Conservation (phyloP, 2,797 vertebrate species). For the Nyctibius grandis region DNA sequence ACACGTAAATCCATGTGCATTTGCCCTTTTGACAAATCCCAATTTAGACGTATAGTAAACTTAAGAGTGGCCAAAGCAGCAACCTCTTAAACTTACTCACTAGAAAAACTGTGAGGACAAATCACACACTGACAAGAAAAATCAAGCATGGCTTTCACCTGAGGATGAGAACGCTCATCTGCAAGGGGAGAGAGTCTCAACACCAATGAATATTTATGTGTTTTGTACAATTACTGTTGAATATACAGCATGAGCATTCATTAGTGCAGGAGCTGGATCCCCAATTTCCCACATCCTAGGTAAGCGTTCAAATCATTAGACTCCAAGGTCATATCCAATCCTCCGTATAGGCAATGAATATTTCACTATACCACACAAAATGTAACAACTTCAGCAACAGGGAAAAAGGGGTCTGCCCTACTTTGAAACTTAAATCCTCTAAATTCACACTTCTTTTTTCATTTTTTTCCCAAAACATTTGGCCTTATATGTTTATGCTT, state of each 20-base stretch:
- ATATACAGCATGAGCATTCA: background rate
- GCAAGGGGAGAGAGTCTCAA: background rate
- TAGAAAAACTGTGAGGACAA: background rate
- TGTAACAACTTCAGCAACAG: background rate
- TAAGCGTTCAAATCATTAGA: background rate
- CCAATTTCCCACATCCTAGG: background rate
- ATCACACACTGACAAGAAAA: background rate
- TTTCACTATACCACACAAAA: background rate
- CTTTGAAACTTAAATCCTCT: background rate
- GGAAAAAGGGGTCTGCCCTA: background rate
- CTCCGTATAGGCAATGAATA: background rate
- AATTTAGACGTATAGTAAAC: background rate
- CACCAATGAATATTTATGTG: background rate
- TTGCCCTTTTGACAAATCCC: background rate
- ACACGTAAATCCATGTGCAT: background rate
- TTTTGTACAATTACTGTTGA: background rate
- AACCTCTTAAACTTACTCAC: background rate
- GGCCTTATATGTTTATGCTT: background rate
- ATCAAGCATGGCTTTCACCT: background rate
- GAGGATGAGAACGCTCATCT: background rate
- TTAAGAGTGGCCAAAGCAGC: background rate
- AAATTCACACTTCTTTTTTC: background rate
- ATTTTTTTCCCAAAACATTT: background rate
- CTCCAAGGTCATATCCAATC: background rate
- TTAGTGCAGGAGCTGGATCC: background rate